These are phyloP conservation scores for Choreutis nemorana DNA, from an alignment of 2,888 invertebrate genomes.

Conservation along the genomic window DNA sequence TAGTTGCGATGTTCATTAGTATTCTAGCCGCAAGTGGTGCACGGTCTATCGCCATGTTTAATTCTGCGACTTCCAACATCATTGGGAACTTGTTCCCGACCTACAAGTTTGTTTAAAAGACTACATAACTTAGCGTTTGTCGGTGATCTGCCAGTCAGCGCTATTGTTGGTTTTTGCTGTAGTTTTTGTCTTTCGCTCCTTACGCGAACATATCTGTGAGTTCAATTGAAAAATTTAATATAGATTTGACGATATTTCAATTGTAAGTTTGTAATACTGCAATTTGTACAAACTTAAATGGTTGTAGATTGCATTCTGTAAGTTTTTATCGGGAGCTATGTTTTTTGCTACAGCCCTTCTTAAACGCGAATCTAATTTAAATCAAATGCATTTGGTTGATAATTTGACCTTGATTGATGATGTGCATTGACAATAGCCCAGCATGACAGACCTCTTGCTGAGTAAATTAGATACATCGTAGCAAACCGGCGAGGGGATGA, in stretches of 20 bases:
- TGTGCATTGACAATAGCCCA: conserved; percentile 43
- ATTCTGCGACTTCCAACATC: conserved; percentile 27
- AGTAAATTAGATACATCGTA: conserved; percentile 38
- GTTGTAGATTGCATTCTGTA: too few species aligned
- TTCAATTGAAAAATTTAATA: neutral
- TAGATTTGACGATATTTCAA: neutral
- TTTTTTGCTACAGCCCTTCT: neutral
- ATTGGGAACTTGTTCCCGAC: conserved; percentile 37
- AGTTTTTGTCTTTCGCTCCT: too few species aligned
- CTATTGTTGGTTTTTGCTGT: too few species aligned
- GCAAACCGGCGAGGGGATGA: conserved; percentile 22
- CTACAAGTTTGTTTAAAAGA: conserved; percentile 5
- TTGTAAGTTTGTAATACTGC: neutral
- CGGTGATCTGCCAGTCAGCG: too few species aligned
- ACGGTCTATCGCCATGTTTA: conserved; percentile 39
- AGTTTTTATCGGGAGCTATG: too few species aligned
- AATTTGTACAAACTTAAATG: too few species aligned
- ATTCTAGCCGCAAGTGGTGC: conserved; percentile 32
- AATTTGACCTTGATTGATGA: conserved; percentile 57
- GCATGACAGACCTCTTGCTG: conserved; percentile 43
- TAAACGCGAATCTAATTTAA: conserved; percentile 30
- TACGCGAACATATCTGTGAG: too few species aligned
- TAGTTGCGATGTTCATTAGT: conserved; percentile 47
- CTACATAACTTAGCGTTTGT: too few species aligned
- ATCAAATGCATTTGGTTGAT: conserved; percentile 26